Conservation (phyloP, 2,888 invertebrate genomes). For the Tinea trinotella region DNA sequence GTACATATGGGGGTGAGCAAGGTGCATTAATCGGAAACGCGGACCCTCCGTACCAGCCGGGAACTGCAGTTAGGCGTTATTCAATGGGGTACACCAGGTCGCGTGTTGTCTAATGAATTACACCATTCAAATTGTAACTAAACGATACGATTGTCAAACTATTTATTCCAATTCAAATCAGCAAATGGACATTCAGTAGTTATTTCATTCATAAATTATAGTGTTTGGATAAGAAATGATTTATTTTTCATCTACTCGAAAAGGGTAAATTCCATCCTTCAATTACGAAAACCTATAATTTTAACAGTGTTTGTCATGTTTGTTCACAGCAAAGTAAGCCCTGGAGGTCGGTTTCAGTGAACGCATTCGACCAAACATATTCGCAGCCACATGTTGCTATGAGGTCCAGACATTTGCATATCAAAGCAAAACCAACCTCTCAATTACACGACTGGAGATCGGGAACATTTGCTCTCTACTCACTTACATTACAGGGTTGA, state of each 20-base stretch:
- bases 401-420: conserved; percentile 45
- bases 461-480: conserved; percentile 11
- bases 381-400: conserved; percentile 19
- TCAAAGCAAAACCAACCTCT: conserved; percentile 55
- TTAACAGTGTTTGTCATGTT: neutral
- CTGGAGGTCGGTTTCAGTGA: neutral
- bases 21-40: conserved; percentile 63
- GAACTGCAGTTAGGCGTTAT: conserved; percentile 11
- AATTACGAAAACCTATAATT: neutral
- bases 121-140: conserved; percentile 13
- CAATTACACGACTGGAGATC: conserved; percentile 36
- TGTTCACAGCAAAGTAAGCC: neutral
- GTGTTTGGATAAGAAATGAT: neutral
- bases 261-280: neutral
- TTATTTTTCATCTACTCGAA: neutral
- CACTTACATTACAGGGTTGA: neutral
- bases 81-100: conserved; percentile 8
- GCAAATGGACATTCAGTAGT: neutral
- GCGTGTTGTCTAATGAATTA: conserved; percentile 16
- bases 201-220: neutral
- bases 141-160: conserved; percentile 13
- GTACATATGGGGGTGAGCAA: conserved; percentile 46
- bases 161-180: neutral
- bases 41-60: conserved; percentile 23
- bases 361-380: conserved; percentile 7